These are phyloP conservation scores for Herminia tarsipennalis DNA, from an alignment of 2,888 invertebrate genomes.

Conservation along the genomic window DNA sequence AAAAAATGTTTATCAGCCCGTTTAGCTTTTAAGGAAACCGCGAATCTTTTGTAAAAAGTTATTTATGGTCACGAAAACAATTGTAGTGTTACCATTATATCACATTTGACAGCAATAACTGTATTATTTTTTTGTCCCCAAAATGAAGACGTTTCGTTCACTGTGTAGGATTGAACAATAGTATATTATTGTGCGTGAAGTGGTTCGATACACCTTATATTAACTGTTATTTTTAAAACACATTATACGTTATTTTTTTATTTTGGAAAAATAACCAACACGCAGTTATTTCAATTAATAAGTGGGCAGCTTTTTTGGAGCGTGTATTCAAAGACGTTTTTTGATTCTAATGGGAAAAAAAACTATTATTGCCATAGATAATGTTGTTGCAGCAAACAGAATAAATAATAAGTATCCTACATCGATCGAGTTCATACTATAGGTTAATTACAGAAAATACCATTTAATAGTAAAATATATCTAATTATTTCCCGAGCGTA, in stretches of 20 bases:
- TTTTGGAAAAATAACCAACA: neutral
- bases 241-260: conserved; percentile 30
- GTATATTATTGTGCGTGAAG: conserved; percentile 57
- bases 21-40: conserved; percentile 85
- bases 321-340: neutral
- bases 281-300: conserved; percentile 5
- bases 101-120: conserved; percentile 82
- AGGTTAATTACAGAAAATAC: no score
- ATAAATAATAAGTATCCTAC: no score
- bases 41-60: conserved; percentile 82
- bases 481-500: no score
- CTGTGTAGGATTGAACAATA: conserved; percentile 61
- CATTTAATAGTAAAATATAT: no score
- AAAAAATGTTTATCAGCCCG: conserved; percentile 84
- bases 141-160: conserved; percentile 75
- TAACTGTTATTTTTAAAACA: conserved; percentile 41
- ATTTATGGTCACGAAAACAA: conserved; percentile 84
- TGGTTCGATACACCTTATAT: conserved; percentile 52
- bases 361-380: no score
- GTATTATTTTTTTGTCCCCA: conserved; percentile 73
- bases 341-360: no score
- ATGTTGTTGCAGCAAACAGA: no score
- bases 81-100: conserved; percentile 83
- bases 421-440: no score
- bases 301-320: neutral